A percentile compares a stretch with the other conserved stretches of the same genome.
Evolutionary conservation across 1,140 invertebrate genomes (phyloP).

Genomic region (Lepeophtheirus salmonis): DNA sequence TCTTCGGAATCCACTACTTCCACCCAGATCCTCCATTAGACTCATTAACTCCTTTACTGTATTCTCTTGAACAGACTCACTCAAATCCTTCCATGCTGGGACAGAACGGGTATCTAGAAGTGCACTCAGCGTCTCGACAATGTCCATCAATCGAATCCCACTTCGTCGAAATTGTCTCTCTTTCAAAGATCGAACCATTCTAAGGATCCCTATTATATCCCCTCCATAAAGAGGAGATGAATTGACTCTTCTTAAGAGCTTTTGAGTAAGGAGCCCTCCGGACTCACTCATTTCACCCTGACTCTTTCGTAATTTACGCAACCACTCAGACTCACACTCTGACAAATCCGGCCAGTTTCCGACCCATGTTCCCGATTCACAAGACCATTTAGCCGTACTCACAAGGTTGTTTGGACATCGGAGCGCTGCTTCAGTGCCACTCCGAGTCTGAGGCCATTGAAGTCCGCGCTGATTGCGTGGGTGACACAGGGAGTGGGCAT

Average conservation of each 20-base stretch:
- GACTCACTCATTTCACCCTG: slow-evolving; percentile 53
- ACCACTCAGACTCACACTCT: slow-evolving; percentile 72
- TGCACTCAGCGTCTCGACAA: neutral
- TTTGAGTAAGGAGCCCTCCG: slow-evolving; percentile 41
- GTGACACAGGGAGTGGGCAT: neutral
- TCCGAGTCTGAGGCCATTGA: neutral
- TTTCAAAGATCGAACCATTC: neutral
- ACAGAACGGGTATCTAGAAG: neutral
- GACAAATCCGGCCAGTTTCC: slow-evolving; percentile 61
- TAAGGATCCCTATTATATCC: neutral
- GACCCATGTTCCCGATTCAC: slow-evolving; percentile 35
- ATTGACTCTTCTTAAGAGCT: too few species aligned
- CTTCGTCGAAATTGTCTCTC: too few species aligned
- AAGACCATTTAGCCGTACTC: neutral
- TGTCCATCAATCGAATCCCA: neutral
- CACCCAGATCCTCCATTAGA: neutral
- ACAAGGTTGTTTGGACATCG: neutral
- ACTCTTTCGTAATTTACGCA: slow-evolving; percentile 56
- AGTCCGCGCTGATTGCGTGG: neutral
- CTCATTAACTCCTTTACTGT: neutral
- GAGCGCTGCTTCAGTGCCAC: neutral
- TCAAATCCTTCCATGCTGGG: neutral
- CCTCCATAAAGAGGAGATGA: neutral
- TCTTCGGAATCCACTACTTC: neutral
- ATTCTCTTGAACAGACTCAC: neutral